Base-by-base conservation (phyloP, 2,888 invertebrate species). In the Drosophila borborema region DNA sequence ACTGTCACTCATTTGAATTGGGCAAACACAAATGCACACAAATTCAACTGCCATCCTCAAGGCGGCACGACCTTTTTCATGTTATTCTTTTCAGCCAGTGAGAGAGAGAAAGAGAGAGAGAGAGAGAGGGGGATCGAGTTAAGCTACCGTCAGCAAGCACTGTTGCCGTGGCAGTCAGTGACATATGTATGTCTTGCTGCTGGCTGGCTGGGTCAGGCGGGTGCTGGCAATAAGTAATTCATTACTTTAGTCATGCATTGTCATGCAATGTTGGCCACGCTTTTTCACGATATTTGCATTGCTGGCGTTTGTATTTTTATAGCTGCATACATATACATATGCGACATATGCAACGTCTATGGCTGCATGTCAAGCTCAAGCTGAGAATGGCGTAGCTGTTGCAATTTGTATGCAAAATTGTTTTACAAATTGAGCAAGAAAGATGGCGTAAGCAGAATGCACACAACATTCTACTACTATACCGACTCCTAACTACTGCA, bases 361-460 rank as follows among this genome's bases (percentile, higher is more conserved):
- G 74, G 61, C 64, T 83, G 69, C 79, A 73, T 78, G 78, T 81
- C 75, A 81, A 79, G 76, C 76, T 81, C 79, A 73, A 75, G 49
- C 49, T 18, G 49, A 51, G 49, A 34, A 12, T 74, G 46, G 74
- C 64, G 75, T 64, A 86, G 86, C 89, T 89, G 87, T 82, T 86
- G 89, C 86, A 86, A 86, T 86, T 86, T 89, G 86, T 86, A 89
- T 89, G 86, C 87, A 86, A 86, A 86, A 86, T 86, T 89, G 86
- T 86, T 86, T 86, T 86, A 84, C 86, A 86, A 89, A 86, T 86
- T 86, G 86, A 86, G 89, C 87, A 89, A 89, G 87, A 86, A 86
- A 86, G 81, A 86, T 86, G 89, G 85, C 89, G 89, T 82, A 81
- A 86, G 89, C 87, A 86, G 59, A 77, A 84, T 62, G 62, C 34